These are phyloP conservation scores for Ceratoteleas bidentatus DNA, from an alignment of 1,140 invertebrate species.

Conservation along the genomic window DNA sequence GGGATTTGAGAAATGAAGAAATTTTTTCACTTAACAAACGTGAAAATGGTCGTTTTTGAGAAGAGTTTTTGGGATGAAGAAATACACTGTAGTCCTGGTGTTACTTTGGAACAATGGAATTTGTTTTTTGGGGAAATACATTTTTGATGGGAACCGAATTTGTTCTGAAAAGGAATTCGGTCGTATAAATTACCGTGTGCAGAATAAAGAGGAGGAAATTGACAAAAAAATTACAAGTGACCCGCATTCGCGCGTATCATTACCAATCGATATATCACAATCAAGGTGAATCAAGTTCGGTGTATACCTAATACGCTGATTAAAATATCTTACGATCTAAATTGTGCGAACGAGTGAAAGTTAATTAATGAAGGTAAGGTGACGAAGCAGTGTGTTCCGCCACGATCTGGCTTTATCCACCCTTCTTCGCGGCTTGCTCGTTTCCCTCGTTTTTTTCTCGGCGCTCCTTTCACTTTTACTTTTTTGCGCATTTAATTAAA, in stretches of 20 bases:
- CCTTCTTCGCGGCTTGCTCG: constrained; percentile 50
- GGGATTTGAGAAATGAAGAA: too few relatives aligned
- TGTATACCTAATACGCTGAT: constrained; percentile 47
- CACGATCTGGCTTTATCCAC: constrained; percentile 72
- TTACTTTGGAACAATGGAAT: too few relatives aligned
- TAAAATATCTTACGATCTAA: constrained; percentile 63
- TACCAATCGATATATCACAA: constrained; percentile 14
- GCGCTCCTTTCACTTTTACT: constrained; percentile 48
- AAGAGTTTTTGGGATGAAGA: too few relatives aligned
- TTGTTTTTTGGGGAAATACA: too few relatives aligned
- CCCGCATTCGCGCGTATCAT: not conserved
- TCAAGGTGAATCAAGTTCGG: constrained; percentile 55
- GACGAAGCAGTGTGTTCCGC: constrained; percentile 60
- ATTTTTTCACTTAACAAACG: too few relatives aligned
- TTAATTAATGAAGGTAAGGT: constrained; percentile 59
- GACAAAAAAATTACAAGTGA: constrained; percentile 1
- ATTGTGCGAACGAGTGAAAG: constrained; percentile 41
- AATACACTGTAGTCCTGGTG: too few relatives aligned
- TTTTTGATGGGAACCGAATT: too few relatives aligned
- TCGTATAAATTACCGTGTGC: too few relatives aligned
- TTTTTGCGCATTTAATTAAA: constrained; percentile 56
- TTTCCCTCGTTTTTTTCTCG: constrained; percentile 51
- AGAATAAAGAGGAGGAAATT: not conserved
- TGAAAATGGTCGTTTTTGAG: too few relatives aligned
- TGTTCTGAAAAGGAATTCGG: too few relatives aligned